Evolutionary conservation across 92 coral and sea anemone genomes (phyloP), one percentile per base, ranked within the genome.

Genomic region (Porites divaricata): DNA sequence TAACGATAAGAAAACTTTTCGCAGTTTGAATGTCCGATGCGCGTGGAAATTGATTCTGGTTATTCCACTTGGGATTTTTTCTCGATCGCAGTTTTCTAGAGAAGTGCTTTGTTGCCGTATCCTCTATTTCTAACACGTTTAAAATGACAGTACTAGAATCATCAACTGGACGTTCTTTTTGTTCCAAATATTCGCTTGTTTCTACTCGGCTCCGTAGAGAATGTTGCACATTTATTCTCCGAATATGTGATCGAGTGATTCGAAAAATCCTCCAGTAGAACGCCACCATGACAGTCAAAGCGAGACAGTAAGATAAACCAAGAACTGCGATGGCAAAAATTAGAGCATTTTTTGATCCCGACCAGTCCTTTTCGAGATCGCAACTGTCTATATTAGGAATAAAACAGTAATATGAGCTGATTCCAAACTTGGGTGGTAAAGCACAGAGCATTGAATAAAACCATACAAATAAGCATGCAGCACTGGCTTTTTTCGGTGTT

Each of bases 351-450:
- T 28, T 4, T 19, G 88, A 88, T 22, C 56, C 83, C 9, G 76
- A 72, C 94, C 92, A 91, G 56, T 83, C 90, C 28, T 52, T 81
- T 54, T 66, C 65, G 28, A 64, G 53, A 16, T 79, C 67, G 74
- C 94, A 91, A n/a, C 21, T 49, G 65, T 76, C 92, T 20, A 91
- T 26, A 58, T 91, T 88, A 5, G 92, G 92, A 53, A 91, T 85
- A 63, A 91, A 84, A 64, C 92, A 91, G 9, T 77, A 72, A 21
- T 88, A 91, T 2, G 94, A 91, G 49, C 94, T 88, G n/a, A 91
- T 58, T 21, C 94, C 94, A 35, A 91, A 85, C 53, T 72, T 64
- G 6, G 92, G 94, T 21, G 92, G 92, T 11, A 88, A 67, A 20
- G 92, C 88, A 50, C 91, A 91, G 0, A 35, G 19, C 63, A 81